Base-by-base conservation (phyloP, 2,797 vertebrate species). In the Amniataba percoides region DNA sequence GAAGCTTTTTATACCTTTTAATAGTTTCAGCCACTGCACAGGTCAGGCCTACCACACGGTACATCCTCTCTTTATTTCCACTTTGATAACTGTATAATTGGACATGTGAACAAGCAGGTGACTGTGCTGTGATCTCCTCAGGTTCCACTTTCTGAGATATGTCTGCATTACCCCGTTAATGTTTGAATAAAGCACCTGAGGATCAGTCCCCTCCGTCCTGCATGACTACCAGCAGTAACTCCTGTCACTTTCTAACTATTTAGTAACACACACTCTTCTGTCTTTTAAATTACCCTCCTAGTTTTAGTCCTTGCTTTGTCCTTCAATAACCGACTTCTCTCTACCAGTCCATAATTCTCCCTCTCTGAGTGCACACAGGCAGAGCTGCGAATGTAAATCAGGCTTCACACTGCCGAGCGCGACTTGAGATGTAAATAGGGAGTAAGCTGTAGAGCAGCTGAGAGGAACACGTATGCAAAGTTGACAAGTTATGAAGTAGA, bases 381-480 rank as follows among this genome's bases (percentile, higher is more conserved):
- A 56, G 5, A 66, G 67, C 51, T 55, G 39, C 18, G 8, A 46
- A 74, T 68, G 45, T 25, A 74, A 73, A 80, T 80, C 7, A 48
- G 51, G 21, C n/a, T 71, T 48, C 57, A 57, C 23, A 57, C n/a
- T 55, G 52, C 42, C 13, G 5, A 40, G 34, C 46, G 59, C 55
- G 51, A 75, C 66, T 1, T 48, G 39, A 67, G 46, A 77, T 73
- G 76, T 48, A 79, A 81, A 80, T 49, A 79, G 25, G 36, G 5
- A 55, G 21, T 4, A n/a, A 74, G 57, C 40, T 51, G 40, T 46
- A 13, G 27, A 43, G 3, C 25, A 48, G 21, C 45, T 19, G 48
- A 68, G 65, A 58, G 43, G 49, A 23, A 59, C 12, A 8, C 7
- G 57, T 48, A 67, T 34, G 23, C 34, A 34, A 58, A 55, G 61